These are phyloP conservation scores for Gnatocerus cornutus DNA, from an alignment of 2,888 invertebrate genomes.

Conservation along the genomic window DNA sequence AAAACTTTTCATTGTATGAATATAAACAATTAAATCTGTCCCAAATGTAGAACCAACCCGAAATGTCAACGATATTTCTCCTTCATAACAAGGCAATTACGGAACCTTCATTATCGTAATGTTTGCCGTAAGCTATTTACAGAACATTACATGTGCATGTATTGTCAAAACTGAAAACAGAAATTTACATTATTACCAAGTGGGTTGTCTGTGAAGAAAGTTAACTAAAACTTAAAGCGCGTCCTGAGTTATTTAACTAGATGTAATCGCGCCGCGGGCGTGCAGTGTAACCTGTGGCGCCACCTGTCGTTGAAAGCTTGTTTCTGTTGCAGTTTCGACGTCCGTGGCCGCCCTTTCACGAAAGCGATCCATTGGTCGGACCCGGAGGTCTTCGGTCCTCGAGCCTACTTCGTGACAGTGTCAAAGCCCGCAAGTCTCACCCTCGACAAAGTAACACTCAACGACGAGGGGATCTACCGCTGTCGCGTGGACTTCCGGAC, in stretches of 20 bases:
- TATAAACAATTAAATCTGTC: not conserved
- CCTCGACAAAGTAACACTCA: conserved; percentile 87
- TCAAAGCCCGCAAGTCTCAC: conserved; percentile 87
- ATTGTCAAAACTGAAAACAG: not conserved
- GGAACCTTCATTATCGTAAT: conserved; percentile 7
- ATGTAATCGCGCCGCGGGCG: not conserved
- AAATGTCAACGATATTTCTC: conserved; percentile 16
- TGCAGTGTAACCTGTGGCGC: not conserved
- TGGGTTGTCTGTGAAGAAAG: no score
- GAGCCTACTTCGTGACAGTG: conserved; percentile 89
- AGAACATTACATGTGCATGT: not conserved
- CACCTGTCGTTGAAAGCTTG: not conserved
- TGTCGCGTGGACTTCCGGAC: conserved; percentile 94
- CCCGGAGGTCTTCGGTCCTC: conserved; percentile 85
- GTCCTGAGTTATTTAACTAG: not conserved
- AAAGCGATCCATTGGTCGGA: conserved; percentile 91
- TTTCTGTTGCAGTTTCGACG: conserved; percentile 83
- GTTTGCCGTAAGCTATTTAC: conserved; percentile 5
- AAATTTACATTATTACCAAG: not conserved
- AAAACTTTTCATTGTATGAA: not conserved
- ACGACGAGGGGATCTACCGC: conserved; percentile 90
- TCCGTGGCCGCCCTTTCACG: conserved; percentile 85
- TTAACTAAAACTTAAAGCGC: no score
- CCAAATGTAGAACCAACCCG: not conserved
- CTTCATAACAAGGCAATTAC: conserved; percentile 19